phyloP scores from a whole-genome alignment of 2,888 invertebrate species.

The Lepidochitona cinerea region DNA sequence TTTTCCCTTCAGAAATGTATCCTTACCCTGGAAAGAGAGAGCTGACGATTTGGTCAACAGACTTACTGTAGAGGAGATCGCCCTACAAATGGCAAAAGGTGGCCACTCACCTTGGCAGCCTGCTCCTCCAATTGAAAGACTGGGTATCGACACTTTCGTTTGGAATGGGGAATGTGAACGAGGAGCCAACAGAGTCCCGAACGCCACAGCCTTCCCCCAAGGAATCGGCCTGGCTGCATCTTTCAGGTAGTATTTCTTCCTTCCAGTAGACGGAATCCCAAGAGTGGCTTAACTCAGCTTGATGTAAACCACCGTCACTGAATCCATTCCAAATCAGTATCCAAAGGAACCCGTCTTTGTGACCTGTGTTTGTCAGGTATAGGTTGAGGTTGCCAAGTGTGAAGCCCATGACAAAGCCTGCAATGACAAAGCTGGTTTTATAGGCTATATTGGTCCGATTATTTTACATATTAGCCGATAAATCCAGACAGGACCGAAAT shows the following conservation, averaged over 20 bases:
- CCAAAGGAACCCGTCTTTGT: too few relatives aligned
- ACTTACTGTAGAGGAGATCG: conserved; percentile 41
- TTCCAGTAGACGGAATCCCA: neutral
- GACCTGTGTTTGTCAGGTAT: too few relatives aligned
- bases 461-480: too few relatives aligned
- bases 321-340: too few relatives aligned
- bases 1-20: conserved; percentile 39
- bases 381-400: too few relatives aligned
- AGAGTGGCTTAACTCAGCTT: neutral
- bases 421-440: too few relatives aligned
- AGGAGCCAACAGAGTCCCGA: conserved; percentile 47
- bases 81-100: conserved; percentile 14
- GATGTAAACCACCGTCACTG: neutral
- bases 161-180: conserved; percentile 59
- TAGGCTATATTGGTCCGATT: too few relatives aligned
- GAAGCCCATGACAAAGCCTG: too few relatives aligned
- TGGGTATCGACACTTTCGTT: conserved; percentile 50
- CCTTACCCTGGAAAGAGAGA: conserved; percentile 36
- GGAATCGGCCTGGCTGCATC: conserved; percentile 56
- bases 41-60: conserved; percentile 39
- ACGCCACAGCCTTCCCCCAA: conserved; percentile 56
- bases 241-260: conserved; percentile 44
- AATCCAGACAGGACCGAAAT: too few relatives aligned
- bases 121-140: conserved; percentile 45
- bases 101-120: conserved; percentile 11